Conservation (phyloP, 2,888 invertebrate genomes). For the Mythimna albipuncta region DNA sequence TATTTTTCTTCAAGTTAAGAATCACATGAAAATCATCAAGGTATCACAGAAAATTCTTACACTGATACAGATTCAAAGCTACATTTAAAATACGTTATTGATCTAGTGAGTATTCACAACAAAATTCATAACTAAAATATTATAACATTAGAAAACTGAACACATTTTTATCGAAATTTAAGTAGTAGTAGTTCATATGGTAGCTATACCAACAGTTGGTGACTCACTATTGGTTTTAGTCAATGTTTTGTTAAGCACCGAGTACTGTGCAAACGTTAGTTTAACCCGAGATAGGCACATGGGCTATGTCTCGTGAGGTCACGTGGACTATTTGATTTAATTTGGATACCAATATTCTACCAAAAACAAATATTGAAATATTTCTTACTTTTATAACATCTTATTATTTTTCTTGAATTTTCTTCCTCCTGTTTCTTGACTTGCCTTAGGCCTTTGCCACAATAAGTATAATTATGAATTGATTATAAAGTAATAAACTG, state of each 20-base stretch:
- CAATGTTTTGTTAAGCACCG: slow-evolving; percentile 74
- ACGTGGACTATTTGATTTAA: slow-evolving; percentile 56
- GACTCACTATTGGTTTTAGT: slow-evolving; percentile 80
- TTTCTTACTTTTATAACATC: neutral
- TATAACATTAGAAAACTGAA: slow-evolving; percentile 34
- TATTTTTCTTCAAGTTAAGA: neutral
- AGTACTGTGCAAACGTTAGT: slow-evolving; percentile 77
- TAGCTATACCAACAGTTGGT: slow-evolving; percentile 55
- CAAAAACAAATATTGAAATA: neutral
- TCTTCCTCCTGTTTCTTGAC: neutral
- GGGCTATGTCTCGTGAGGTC: slow-evolving; percentile 69
- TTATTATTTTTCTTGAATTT: neutral
- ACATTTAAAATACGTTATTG: slow-evolving; percentile 15
- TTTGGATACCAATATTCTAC: slow-evolving; percentile 17
- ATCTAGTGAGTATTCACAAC: slow-evolving; percentile 9
- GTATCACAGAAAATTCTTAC: slow-evolving; percentile 5
- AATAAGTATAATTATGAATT: neutral
- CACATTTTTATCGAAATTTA: slow-evolving; percentile 36
- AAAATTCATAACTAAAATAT: slow-evolving; percentile 11
- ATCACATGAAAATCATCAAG: slow-evolving; percentile 12
- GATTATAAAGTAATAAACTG: neutral
- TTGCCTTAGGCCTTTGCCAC: neutral
- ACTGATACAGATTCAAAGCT: neutral
- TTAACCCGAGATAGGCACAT: slow-evolving; percentile 71
- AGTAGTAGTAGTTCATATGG: slow-evolving; percentile 36